Base-by-base conservation (phyloP, 2,113 vertebrate species). In the Dermatemys mawii region DNA sequence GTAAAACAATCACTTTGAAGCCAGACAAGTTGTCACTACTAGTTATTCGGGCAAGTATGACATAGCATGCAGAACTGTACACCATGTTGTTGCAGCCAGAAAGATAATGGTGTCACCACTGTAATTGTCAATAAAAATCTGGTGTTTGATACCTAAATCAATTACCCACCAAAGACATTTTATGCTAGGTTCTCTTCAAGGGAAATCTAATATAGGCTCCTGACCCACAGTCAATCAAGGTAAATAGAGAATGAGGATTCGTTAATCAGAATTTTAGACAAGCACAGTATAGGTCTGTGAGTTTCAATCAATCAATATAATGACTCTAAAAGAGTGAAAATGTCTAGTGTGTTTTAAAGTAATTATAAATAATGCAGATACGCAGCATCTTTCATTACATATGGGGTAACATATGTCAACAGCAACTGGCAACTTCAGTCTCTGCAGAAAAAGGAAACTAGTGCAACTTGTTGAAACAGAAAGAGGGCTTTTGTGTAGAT, bases 111-210 rank as follows among this genome's bases (percentile, higher is more conserved):
- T 89, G 80, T 86, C 93, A 95, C 89, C 91, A 93, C 60, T 83
- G 78, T 95, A 97, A 97, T 90, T 96, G 96, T 92, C 93, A 86
- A 96, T 97, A 95, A 96, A 97, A 97, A 97, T 88, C 84, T 5
- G 0, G 22, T 84, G 38, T 94, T 93, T 95, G 91, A 95, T 94
- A 95, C 83, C 93, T 87, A 94, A 98, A 97, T 97, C 95, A 97
- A 94, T 97, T 97, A 96, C 38, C 44, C 63, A 75, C 24, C 88
- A 95, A 95, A 97, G 54, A 80, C 41, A 82, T 60, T 24, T 55
- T 86, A 86, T 76, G n/a, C 17, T 19, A 67, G 63, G 41, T 46
- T 79, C 83, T 85, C 9, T 93, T 38, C 67, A 94, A 88, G 76
- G 96, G 87, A 54, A 96, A 94, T 90, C 80, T 93, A 89, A 89